These are phyloP conservation scores for Passer montanus DNA, from an alignment of 2,113 vertebrate species.

Conservation along the genomic window DNA sequence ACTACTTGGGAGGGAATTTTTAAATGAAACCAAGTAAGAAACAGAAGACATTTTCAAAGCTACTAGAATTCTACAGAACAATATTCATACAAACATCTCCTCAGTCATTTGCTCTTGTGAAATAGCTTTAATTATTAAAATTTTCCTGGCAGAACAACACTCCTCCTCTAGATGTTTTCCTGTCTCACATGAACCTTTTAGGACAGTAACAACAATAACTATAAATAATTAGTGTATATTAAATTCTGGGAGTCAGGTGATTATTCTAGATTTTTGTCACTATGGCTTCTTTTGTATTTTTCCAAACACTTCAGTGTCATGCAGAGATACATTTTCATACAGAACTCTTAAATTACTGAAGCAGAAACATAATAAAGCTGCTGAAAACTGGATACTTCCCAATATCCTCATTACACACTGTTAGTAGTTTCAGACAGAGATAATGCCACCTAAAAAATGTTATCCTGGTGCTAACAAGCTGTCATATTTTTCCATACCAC, in stretches of 20 bases:
- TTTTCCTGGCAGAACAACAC: slow-evolving; percentile 19
- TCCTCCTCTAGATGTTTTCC: not conserved
- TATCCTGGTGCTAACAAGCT: not conserved
- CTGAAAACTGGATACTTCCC: not conserved
- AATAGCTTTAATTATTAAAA: slow-evolving; percentile 24
- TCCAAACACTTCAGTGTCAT: not conserved
- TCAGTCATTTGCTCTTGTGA: slow-evolving; percentile 2
- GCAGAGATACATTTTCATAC: not conserved
- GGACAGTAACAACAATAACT: not conserved
- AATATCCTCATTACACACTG: not conserved
- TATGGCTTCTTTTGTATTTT: not conserved
- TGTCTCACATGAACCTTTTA: not conserved
- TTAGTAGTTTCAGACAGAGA: not conserved
- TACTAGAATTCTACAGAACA: not conserved
- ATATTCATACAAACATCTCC: not conserved
- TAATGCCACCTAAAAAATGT: not conserved
- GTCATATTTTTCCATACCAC: not conserved
- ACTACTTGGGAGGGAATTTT: slow-evolving; percentile 23
- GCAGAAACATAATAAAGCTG: not conserved
- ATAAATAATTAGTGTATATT: not conserved
- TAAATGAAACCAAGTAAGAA: not conserved
- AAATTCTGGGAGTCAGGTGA: not conserved
- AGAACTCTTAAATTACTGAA: not conserved
- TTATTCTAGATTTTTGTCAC: not conserved
- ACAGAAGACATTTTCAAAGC: slow-evolving; percentile 1